These are phyloP conservation scores for Drosophila mayaguana DNA, from an alignment of 2,888 invertebrate species.

Conservation along the genomic window DNA sequence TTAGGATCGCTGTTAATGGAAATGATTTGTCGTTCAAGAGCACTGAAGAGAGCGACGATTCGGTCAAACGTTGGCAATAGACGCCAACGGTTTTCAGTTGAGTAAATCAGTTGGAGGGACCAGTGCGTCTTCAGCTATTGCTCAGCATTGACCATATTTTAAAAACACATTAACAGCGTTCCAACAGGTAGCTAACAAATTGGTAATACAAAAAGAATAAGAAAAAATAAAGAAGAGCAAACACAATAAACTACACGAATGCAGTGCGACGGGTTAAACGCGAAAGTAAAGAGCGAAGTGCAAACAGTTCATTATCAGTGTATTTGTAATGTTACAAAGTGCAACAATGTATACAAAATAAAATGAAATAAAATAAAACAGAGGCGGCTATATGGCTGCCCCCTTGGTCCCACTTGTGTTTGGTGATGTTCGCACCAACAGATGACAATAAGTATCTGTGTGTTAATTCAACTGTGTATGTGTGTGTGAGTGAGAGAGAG, in stretches of 20 bases:
- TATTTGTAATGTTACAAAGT: constrained; percentile 52
- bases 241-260: constrained; percentile 13
- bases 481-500: background rate
- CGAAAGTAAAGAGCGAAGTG: constrained; percentile 17
- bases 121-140: constrained; percentile 44
- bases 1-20: background rate
- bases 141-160: constrained; percentile 8
- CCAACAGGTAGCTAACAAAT: constrained; percentile 44
- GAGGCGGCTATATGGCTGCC: constrained; percentile 4
- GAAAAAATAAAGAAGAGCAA: constrained; percentile 12
- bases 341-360: constrained; percentile 20
- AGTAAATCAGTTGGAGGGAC: constrained; percentile 25
- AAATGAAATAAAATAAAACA: constrained; percentile 9
- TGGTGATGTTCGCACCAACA: constrained; percentile 33
- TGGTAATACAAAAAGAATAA: constrained; percentile 18
- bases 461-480: constrained; percentile 16
- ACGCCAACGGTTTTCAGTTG: constrained; percentile 22
- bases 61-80: constrained; percentile 40
- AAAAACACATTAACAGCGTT: constrained; percentile 1
- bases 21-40: background rate
- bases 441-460: constrained; percentile 35
- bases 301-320: constrained; percentile 7
- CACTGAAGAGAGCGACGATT: constrained; percentile 8
- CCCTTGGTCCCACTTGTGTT: constrained; percentile 29
- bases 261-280: background rate